Evolutionary conservation across 1,140 invertebrate genomes (phyloP).

Genomic region (Apis mellifera): Amel_HAv3.1 CM009938.2:4864001-4864500

Average conservation of each 20-base stretch:
- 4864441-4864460: too few species aligned
- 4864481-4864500: neutral
- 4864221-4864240: neutral
- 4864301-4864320: constrained; percentile 46
- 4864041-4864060: constrained; percentile 23
- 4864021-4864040: constrained; percentile 4
- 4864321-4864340: constrained; percentile 43
- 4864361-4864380: constrained; percentile 38
- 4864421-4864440: neutral
- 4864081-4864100: constrained; percentile 48
- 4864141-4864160: neutral
- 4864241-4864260: constrained; percentile 3
- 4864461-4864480: too few species aligned
- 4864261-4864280: constrained; percentile 49
- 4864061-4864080: neutral
- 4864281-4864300: constrained; percentile 48
- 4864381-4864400: constrained; percentile 31
- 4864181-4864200: constrained; percentile 31
- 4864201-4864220: constrained; percentile 28
- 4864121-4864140: constrained; percentile 33
- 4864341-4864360: constrained; percentile 51
- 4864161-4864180: constrained; percentile 41
- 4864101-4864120: constrained; percentile 65
- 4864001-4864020: too few species aligned
- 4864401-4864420: neutral